A percentile compares a stretch with the other conserved stretches of the same genome.
These are phyloP conservation scores for Thamnophis sirtalis DNA, from an alignment of 2,113 vertebrate genomes.

Conservation along the genomic window DNA sequence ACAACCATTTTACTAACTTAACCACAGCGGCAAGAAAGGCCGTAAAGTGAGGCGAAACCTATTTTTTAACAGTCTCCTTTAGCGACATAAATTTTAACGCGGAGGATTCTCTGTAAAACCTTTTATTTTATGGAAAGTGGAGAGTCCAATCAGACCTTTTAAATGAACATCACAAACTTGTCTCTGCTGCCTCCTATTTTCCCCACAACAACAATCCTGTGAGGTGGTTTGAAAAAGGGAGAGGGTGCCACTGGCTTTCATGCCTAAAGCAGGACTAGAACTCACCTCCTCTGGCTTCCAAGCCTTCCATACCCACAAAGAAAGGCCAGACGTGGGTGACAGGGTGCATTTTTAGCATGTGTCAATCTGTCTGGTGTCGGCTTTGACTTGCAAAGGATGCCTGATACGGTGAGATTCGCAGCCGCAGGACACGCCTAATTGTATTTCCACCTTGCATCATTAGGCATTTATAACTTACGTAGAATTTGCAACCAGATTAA, in stretches of 20 bases:
- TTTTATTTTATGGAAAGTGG: no score
- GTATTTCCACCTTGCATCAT: not conserved
- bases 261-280: not conserved
- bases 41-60: not conserved
- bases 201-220: not conserved
- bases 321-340: not conserved
- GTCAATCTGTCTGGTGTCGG: not conserved
- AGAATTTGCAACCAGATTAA: not conserved
- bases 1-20: not conserved
- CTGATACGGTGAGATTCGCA: not conserved
- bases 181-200: not conserved
- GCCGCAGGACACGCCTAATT: rapidly evolving
- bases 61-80: not conserved
- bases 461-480: not conserved
- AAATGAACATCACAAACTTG: not conserved
- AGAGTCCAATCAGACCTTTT: not conserved
- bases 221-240: not conserved
- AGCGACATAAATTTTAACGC: not conserved
- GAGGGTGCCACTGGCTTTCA: not conserved
- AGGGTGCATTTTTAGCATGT: not conserved
- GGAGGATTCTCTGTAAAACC: not conserved
- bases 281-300: not conserved
- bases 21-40: not conserved
- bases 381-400: not conserved
- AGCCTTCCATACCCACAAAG: not conserved